phyloP scores from a whole-genome alignment of 2,113 vertebrate species.

The Ictidomys tridecemlineatus region DNA sequence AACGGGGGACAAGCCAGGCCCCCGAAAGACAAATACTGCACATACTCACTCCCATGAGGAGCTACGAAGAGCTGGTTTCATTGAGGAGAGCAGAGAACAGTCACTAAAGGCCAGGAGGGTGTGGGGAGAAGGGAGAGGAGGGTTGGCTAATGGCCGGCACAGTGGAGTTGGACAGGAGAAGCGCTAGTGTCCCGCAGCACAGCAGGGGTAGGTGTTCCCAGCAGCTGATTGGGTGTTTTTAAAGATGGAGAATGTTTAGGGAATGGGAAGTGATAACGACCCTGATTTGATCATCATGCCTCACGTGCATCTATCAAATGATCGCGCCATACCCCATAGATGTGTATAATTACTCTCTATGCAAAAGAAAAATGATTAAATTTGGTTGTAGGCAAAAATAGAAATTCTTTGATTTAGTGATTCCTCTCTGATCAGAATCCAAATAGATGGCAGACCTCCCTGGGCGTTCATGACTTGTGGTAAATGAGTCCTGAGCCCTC shows the following conservation, averaged over 20 bases:
- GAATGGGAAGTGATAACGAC: background rate
- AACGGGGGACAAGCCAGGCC: background rate
- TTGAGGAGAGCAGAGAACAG: background rate
- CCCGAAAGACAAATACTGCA: background rate
- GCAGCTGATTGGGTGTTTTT: background rate
- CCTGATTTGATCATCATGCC: background rate
- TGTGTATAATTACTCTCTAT: background rate
- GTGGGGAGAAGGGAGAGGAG: background rate
- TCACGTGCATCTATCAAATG: background rate
- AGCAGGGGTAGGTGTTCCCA: background rate
- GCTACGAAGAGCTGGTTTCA: background rate
- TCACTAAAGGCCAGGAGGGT: no score
- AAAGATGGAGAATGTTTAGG: background rate
- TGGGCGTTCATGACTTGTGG: background rate
- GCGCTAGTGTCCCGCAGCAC: background rate
- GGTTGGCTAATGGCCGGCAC: background rate
- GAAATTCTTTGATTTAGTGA: constrained; percentile 14
- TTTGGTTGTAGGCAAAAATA: background rate
- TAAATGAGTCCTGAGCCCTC: background rate
- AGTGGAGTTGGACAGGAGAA: background rate
- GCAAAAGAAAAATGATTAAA: background rate
- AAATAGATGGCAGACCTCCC: background rate
- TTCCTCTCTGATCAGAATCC: background rate
- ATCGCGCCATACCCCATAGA: background rate
- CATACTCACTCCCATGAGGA: background rate